Conservation (phyloP, 1,140 invertebrate species). For the Phenacoccus solenopsis region DNA sequence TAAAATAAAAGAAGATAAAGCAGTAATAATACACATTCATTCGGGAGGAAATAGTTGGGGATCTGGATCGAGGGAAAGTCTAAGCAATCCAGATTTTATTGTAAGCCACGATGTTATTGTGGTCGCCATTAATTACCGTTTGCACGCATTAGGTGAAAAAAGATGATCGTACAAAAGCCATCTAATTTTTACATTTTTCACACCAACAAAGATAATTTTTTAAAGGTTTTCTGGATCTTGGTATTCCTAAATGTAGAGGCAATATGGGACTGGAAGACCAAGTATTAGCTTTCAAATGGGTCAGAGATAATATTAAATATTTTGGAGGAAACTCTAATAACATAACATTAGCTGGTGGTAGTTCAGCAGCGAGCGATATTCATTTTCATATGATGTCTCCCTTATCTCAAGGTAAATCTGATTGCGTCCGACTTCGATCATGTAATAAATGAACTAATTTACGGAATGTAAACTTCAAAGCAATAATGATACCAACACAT, state of each 20-base stretch:
- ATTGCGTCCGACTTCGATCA: background rate
- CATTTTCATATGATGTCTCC: slow-evolving; percentile 32
- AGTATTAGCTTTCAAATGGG: slow-evolving; percentile 35
- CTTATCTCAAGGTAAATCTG: slow-evolving; percentile 23
- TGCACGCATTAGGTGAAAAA: slow-evolving; percentile 14
- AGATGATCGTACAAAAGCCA: background rate
- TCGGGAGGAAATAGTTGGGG: slow-evolving; percentile 5
- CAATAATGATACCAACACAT: too few species aligned
- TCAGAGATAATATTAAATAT: slow-evolving; percentile 33
- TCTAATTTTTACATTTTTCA: too few species aligned
- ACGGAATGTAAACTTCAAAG: too few species aligned
- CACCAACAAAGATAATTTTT: background rate
- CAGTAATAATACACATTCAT: slow-evolving; percentile 15
- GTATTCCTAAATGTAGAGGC: background rate
- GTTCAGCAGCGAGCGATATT: slow-evolving; percentile 30
- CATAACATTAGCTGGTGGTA: slow-evolving; percentile 37
- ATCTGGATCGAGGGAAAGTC: background rate
- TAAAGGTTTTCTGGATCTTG: slow-evolving; percentile 13
- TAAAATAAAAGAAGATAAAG: background rate
- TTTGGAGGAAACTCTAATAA: slow-evolving; percentile 37
- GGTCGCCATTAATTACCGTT: slow-evolving; percentile 10
- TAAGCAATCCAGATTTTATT: slow-evolving; percentile 6
- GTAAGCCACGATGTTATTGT: slow-evolving; percentile 15
- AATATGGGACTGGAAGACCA: slow-evolving; percentile 37
- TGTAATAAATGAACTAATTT: background rate